Percentiles rank a stretch among this genome's conserved stretches.
These are phyloP conservation scores for Coelopa frigida DNA, from an alignment of 1,140 invertebrate genomes.

Conservation along the genomic window DNA sequence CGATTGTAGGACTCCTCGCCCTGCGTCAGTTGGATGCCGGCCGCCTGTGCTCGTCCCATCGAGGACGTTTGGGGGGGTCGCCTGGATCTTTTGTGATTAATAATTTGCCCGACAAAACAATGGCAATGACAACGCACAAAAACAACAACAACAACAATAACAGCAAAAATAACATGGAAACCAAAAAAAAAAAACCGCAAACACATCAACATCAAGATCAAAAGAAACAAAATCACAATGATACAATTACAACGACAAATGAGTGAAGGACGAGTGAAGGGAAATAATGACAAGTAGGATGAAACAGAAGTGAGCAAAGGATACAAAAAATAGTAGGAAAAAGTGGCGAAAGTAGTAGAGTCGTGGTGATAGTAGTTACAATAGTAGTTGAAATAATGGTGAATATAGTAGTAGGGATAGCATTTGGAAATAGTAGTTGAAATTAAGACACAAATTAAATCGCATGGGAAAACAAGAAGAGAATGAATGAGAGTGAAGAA, in stretches of 20 bases:
- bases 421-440: no score
- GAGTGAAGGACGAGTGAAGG: not conserved
- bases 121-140: conserved; percentile 10
- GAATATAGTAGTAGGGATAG: no score
- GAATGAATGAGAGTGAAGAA: no score
- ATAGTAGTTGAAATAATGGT: no score
- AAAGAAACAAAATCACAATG: no score
- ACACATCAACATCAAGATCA: not conserved
- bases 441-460: no score
- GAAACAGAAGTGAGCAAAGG: not conserved
- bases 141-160: conserved; percentile 8
- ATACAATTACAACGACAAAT: not conserved
- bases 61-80: conserved; percentile 38
- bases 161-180: conserved; percentile 1
- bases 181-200: not conserved
- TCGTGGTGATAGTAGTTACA: no score
- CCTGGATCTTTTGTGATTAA: conserved; percentile 44
- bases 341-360: not conserved
- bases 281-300: not conserved
- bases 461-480: no score
- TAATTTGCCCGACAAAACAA: conserved; percentile 29
- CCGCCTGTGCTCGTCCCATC: conserved; percentile 27
- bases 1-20: conserved; percentile 86
- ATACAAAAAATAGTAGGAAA: not conserved
- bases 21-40: conserved; percentile 43